Evolutionary conservation across 2,113 vertebrate species (phyloP).

Genomic region (Gymnarchus niloticus): DNA sequence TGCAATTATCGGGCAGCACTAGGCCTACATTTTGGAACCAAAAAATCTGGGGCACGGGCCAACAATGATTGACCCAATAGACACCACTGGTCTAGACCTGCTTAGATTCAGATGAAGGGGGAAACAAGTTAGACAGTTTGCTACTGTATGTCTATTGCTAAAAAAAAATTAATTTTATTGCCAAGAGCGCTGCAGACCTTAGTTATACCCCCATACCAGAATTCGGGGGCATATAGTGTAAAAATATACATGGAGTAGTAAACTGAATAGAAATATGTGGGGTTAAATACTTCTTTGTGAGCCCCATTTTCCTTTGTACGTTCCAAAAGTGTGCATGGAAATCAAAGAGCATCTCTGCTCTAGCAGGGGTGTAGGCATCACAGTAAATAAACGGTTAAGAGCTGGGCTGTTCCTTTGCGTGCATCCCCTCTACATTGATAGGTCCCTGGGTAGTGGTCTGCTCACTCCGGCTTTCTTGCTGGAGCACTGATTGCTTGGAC

Average conservation of each 20-base stretch:
- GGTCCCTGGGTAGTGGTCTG: conserved; percentile 58
- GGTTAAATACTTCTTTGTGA: not conserved
- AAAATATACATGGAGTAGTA: not conserved
- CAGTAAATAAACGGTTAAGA: conserved; percentile 49
- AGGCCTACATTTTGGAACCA: too few species aligned
- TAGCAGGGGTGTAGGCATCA: not conserved
- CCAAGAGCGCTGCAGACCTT: not conserved
- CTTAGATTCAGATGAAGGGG: not conserved
- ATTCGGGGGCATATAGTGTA: not conserved
- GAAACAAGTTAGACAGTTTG: not conserved
- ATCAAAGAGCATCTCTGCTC: not conserved
- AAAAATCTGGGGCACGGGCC: too few species aligned
- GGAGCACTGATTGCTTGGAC: conserved; percentile 35
- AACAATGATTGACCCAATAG: too few species aligned
- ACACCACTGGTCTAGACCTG: not conserved
- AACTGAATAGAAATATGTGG: not conserved
- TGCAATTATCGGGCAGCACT: too few species aligned
- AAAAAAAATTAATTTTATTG: not conserved
- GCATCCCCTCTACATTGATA: conserved; percentile 47
- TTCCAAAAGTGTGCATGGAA: not conserved
- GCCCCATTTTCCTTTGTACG: too few species aligned
- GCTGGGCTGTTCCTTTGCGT: conserved; percentile 33
- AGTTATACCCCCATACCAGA: too few species aligned
- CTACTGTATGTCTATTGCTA: not conserved
- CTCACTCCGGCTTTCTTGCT: conserved; percentile 36